Base-by-base conservation (phyloP, 2,113 vertebrate species). In the Mystacornis crossleyi region DNA sequence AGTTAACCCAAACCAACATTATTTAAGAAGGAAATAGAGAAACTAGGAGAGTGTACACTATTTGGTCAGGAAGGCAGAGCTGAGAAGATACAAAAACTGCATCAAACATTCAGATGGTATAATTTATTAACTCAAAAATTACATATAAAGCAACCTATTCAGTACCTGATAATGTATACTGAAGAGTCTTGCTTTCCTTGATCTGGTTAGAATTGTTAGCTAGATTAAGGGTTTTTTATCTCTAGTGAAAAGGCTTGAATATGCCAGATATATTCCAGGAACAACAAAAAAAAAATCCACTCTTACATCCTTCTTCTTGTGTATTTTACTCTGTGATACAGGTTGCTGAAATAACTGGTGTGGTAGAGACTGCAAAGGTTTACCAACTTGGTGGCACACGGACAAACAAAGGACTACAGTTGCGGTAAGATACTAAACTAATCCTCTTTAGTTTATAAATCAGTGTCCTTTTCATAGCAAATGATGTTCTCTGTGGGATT, bases 261-360 rank as follows among this genome's bases (percentile, higher is more conserved):
- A 40, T 58, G 36, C 24, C 38, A 54, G 23, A 10, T 71, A 26
- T 9, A 34, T 77, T 82, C 19, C 14, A 58, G 42, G 34, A 80
- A 48, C 21, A 28, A 15, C 6, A 17, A 14, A 43, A 28, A 45
- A 33, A 26, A n/a, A n/a, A n/a, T n/a, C 72, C 8, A 2, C 34
- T 60, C 14, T 87, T 61, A 23, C 12, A 43, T 92, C 7, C n/a
- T 87, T 50, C n/a, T 87, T 50, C 14, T 64, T 38, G 8, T 29
- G 10, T 48, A 14, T 95, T 94, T 92, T 83, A 83, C 38, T 64
- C 70, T 87, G 65, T 96, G 90, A 6, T 95, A 45, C 17, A 99
- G 99, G 99, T 99, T 69, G 99, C 99, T 90, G 99, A 99, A 98
- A 99, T 99, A 92, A 99, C 99, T 17, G 99, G 99, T 70, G 99